These are phyloP conservation scores for Chrysaora quinquecirrha DNA, from an alignment of 30 jellyfish, hydroid and myxozoan species.

Conservation along the genomic window DNA sequence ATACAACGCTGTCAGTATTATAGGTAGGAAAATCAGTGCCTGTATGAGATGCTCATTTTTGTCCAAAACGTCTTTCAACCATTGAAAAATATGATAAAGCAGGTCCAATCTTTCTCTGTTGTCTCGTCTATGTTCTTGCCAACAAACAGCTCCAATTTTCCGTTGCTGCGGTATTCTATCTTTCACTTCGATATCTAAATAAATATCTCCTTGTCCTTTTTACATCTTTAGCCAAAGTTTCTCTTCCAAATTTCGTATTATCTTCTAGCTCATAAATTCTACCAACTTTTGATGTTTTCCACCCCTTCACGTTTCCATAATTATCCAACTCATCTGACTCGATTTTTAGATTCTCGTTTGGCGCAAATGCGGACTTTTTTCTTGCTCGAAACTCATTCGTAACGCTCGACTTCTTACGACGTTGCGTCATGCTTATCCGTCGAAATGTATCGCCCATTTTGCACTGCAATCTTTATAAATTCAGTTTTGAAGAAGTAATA, in stretches of 20 bases:
- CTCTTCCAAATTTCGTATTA: too few species aligned
- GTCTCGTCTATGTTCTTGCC: too few species aligned
- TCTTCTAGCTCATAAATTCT: too few species aligned
- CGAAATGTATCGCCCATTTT: conserved; percentile 58
- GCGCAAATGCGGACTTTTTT: conserved; percentile 16
- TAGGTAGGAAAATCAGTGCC: conserved; percentile 19
- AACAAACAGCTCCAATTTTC: background rate
- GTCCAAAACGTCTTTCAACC: conserved; percentile 17
- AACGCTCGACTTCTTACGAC: conserved; percentile 4
- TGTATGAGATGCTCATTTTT: conserved; percentile 22
- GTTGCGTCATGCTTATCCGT: conserved; percentile 28
- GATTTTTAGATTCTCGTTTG: background rate
- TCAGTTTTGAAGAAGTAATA: too few species aligned
- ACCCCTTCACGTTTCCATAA: too few species aligned
- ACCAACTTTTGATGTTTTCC: too few species aligned
- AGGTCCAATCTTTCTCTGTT: background rate
- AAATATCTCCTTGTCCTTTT: too few species aligned
- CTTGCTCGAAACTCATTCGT: background rate
- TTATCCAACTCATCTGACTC: too few species aligned
- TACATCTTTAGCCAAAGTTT: too few species aligned
- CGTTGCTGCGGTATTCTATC: background rate
- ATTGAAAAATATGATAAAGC: background rate
- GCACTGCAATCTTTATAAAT: too few species aligned
- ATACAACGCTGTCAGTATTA: conserved; percentile 48
- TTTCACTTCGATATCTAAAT: too few species aligned